Evolutionary conservation across 2,113 vertebrate species (phyloP).

Genomic region (Rhinopomastus cyanomelas): DNA sequence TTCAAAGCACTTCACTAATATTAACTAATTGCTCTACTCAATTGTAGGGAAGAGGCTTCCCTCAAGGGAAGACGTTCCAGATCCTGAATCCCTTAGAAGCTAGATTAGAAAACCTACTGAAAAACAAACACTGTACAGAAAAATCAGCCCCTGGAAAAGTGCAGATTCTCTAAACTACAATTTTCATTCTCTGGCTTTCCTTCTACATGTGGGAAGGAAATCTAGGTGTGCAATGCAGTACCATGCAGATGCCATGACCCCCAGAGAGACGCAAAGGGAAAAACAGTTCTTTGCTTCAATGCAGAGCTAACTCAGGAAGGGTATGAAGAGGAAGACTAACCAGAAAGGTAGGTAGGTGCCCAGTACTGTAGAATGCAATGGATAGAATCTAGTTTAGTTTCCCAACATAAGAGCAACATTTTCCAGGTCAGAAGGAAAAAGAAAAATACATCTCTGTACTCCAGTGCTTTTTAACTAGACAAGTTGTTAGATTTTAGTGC

Average conservation of each 20-base stretch:
- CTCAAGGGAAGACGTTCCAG: conserved; percentile 23
- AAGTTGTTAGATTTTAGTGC: conserved; percentile 53
- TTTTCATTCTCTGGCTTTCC: not conserved
- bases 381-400: not conserved
- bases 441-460: conserved; percentile 13
- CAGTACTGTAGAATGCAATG: not conserved
- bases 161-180: not conserved
- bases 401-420: not conserved
- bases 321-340: not conserved
- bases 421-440: conserved; percentile 10
- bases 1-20: conserved; percentile 54
- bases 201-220: not conserved
- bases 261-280: not conserved
- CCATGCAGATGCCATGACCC: not conserved
- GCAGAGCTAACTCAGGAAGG: not conserved
- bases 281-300: not conserved
- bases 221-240: not conserved
- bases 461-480: conserved; percentile 43
- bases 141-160: conserved; percentile 34
- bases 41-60: conserved; percentile 24
- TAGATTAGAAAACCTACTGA: conserved; percentile 21
- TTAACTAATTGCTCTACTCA: conserved; percentile 57
- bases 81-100: conserved; percentile 40
- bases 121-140: conserved; percentile 41
- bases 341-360: not conserved